These are phyloP conservation scores for Macrosteles quadrilineatus DNA, from an alignment of 1,140 invertebrate species.

Conservation along the genomic window DNA sequence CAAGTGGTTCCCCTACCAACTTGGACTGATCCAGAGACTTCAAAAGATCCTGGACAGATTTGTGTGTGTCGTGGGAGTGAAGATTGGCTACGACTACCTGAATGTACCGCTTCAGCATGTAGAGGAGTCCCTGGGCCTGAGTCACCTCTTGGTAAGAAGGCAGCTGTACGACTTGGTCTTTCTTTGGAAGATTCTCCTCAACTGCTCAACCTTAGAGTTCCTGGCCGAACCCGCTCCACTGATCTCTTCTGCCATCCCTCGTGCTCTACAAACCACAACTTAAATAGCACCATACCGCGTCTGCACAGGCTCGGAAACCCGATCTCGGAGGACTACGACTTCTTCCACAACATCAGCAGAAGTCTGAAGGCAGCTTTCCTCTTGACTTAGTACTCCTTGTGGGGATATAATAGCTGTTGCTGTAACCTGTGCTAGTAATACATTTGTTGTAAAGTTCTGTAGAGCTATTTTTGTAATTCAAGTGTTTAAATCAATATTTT, in stretches of 20 bases:
- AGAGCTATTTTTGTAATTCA: no score
- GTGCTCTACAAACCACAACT: neutral
- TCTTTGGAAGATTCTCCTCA: no score
- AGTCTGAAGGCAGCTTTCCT: conserved; percentile 26
- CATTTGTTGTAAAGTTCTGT: no score
- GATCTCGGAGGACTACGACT: neutral
- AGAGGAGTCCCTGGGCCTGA: neutral
- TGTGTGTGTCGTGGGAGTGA: neutral
- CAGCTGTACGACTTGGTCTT: no score
- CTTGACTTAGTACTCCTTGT: no score
- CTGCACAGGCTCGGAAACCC: neutral
- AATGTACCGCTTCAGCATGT: neutral
- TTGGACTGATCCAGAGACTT: neutral
- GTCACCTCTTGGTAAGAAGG: no score
- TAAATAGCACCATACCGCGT: neutral
- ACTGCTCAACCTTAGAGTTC: no score
- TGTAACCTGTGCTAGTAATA: no score
- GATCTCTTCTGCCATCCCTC: no score
- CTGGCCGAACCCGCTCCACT: no score
- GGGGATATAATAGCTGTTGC: no score
- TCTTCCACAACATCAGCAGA: neutral
- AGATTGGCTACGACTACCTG: conserved; percentile 11
- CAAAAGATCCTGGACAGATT: conserved; percentile 10
- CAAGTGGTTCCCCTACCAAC: neutral
- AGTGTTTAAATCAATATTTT: no score